Conservation (phyloP, 2,888 invertebrate species). For the Himalopsyche kuldschensis region DNA sequence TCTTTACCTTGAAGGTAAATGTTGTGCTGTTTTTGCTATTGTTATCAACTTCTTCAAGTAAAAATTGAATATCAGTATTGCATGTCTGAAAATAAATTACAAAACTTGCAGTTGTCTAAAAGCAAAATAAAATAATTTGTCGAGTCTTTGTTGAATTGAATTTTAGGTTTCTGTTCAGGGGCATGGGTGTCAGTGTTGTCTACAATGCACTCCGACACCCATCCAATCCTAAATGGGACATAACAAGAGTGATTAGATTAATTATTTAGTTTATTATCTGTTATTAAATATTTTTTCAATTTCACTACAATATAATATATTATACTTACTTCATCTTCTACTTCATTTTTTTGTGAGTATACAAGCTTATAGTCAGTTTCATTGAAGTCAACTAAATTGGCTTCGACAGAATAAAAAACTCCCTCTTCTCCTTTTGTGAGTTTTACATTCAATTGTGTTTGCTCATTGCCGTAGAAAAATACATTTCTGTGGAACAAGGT, state of each 20-base stretch:
- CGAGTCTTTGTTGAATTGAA: too few species aligned
- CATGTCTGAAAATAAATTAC: too few species aligned
- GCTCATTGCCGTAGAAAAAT: neutral
- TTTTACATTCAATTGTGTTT: neutral
- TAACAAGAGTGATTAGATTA: too few species aligned
- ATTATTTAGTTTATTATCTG: too few species aligned
- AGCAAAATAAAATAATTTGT: too few species aligned
- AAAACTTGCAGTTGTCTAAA: too few species aligned
- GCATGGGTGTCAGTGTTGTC: too few species aligned
- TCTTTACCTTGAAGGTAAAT: neutral
- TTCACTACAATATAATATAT: neutral
- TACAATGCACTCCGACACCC: too few species aligned
- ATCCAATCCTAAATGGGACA: too few species aligned
- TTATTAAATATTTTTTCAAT: too few species aligned
- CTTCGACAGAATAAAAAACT: neutral
- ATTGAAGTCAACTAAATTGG: neutral
- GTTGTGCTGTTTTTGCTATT: neutral
- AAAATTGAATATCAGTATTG: neutral
- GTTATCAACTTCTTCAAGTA: neutral
- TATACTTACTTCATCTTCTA: neutral
- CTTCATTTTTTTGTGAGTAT: neutral
- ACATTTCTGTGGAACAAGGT: neutral
- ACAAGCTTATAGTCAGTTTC: neutral
- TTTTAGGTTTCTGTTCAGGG: too few species aligned
- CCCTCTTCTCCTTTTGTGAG: neutral